Conservation (phyloP, 2,888 invertebrate genomes). For the Cheilosia vulpina region DNA sequence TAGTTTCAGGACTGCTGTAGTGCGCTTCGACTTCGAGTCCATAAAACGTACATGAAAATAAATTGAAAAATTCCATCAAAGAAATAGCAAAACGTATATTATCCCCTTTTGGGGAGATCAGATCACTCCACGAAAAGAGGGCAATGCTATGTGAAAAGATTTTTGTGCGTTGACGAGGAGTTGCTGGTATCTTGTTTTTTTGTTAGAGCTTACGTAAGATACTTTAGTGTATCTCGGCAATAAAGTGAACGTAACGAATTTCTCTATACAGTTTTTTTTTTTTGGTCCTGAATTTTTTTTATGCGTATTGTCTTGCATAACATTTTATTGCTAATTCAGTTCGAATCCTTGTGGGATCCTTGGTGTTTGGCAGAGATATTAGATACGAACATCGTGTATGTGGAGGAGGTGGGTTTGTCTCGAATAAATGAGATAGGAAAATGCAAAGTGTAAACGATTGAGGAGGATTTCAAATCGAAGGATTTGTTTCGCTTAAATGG, state of each 20-base stretch:
- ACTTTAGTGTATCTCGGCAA: conserved; percentile 68
- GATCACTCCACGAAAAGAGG: background rate
- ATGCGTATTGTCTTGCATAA: conserved; percentile 57
- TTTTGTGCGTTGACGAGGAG: conserved; percentile 47
- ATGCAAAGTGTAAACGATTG: conserved; percentile 64
- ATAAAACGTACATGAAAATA: conserved; percentile 79
- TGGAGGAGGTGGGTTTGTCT: background rate
- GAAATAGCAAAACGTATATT: conserved; percentile 55
- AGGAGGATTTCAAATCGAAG: conserved; percentile 60
- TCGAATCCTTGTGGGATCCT: conserved; percentile 58
- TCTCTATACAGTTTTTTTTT: conserved; percentile 33
- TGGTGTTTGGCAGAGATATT: conserved; percentile 46
- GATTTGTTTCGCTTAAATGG: conserved; percentile 64
- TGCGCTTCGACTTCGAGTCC: conserved; percentile 70
- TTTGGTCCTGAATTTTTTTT: conserved; percentile 14
- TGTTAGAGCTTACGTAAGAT: conserved; percentile 67
- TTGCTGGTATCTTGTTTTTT: conserved; percentile 6
- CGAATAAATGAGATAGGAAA: conserved; percentile 39
- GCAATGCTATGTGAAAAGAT: conserved; percentile 37
- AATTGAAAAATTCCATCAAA: conserved; percentile 79
- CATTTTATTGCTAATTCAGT: conserved; percentile 65
- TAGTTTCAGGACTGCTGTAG: conserved; percentile 44
- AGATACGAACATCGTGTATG: background rate
- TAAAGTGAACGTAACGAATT: conserved; percentile 65
- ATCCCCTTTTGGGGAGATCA: conserved; percentile 45